Base-by-base conservation (phyloP, 1,140 invertebrate species). In the Marisa cornuarietis region DNA sequence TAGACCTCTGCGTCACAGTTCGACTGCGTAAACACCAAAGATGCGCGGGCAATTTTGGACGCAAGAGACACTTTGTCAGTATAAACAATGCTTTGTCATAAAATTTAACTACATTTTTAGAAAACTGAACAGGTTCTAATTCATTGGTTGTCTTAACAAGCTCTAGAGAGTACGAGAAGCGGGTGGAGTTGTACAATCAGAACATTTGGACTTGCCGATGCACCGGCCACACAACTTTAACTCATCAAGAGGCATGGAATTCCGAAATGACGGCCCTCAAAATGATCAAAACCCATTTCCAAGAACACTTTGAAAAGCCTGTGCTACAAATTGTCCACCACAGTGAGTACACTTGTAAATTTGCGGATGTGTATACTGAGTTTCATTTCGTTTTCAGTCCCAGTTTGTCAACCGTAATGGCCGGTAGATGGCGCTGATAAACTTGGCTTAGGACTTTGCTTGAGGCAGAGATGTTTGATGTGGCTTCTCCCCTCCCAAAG, bases 161-260 rank as follows among this genome's bases (percentile, higher is more conserved):
- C 63, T 8, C 69, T 66, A 91, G 89, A 54, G 90, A 91, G 76
- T 91, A 85, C 83, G 87, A 89, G 49, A 88, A 88, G 78, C 82
- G 89, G 14, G n/a, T 84, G 52, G 79, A 84, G 11, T 76, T 89
- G 76, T 91, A 91, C 81, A 85, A 85, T 61, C 87, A 90, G 58
- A 86, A 81, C 42, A 89, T 92, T n/a, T 92, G 91, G 91, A 91
- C 91, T 9, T 92, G 91, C 81, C 90, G 89, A 72, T 90, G 89
- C 78, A 92, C 91, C n/a, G 91, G 91, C 6, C 90, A 91, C 78
- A 87, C 87, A 14, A 90, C 89, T 74, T 83, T 92, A n/a, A 91
- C 91, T 8, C 90, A 92, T 82, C 86, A 91, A 81, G 90, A 92
- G 79, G 91, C 91, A 6, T 88, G 86, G 86, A 90, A 90, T 69